These are phyloP conservation scores for Camptogramma bilineatum DNA, from an alignment of 2,888 invertebrate genomes.

Conservation along the genomic window DNA sequence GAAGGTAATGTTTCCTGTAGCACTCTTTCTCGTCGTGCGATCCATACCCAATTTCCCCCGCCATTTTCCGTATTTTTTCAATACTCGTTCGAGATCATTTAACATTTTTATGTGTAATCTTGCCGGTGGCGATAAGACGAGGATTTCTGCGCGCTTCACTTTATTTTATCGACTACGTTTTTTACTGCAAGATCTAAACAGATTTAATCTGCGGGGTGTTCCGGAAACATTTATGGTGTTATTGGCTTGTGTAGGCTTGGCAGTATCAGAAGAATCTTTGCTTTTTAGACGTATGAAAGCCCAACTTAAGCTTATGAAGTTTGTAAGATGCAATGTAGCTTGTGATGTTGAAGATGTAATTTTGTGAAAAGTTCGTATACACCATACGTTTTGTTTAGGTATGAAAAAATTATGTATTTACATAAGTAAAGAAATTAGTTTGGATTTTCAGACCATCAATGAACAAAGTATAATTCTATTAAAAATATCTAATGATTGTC, in stretches of 20 bases:
- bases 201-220: constrained; percentile 79
- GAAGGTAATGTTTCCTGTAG: too few species aligned
- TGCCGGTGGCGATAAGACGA: constrained; percentile 79
- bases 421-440: too few species aligned
- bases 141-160: constrained; percentile 69
- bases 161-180: constrained; percentile 81
- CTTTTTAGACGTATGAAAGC: not conserved
- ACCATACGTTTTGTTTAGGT: too few species aligned
- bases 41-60: constrained; percentile 65
- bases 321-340: too few species aligned
- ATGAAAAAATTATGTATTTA: too few species aligned
- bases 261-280: not conserved
- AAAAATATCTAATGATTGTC: too few species aligned
- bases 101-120: constrained; percentile 86
- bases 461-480: too few species aligned
- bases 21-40: constrained; percentile 44
- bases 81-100: constrained; percentile 83
- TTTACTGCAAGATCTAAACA: constrained; percentile 78
- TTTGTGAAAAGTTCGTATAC: too few species aligned
- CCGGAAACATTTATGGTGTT: constrained; percentile 60
- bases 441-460: too few species aligned
- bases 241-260: constrained; percentile 66
- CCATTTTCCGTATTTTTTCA: constrained; percentile 80
- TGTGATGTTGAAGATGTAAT: too few species aligned
- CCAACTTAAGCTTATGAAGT: not conserved